Evolutionary conservation across 2,797 vertebrate species (phyloP), one percentile per base, ranked within the genome.

Genomic region (Danio choprae): DNA sequence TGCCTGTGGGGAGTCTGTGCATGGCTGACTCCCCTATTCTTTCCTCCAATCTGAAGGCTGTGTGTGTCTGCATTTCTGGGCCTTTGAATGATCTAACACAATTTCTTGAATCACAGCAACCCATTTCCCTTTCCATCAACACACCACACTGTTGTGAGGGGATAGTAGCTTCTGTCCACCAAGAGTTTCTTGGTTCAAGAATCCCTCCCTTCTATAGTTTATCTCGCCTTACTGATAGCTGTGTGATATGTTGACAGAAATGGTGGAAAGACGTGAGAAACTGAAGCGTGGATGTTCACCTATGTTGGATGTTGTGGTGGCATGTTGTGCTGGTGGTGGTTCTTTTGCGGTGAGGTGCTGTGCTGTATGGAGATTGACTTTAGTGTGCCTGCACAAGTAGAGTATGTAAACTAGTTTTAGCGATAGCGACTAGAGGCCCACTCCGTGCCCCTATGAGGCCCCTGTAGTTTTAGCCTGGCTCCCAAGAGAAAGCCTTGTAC

Each of bases 1-100:
- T 90, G 84, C 90, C 86, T 90, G 87, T 88, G 85, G 86, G 89
- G 78, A 78, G 76, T 87, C 64, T 68, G 85, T 91, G 88, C 87
- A 81, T 86, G 81, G 84, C 86, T 87, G 83, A 81, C 83, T 71
- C 59, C 80, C 87, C 48, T 22, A 48, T 85, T 81, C 29, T 64
- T 86, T 73, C 72, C 38, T 83, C 22, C 71, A 38, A 46, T 70
- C 51, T 65, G 56, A 63, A 73, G 72, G 78, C 74, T 79, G 56
- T 72, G 56, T 74, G 77, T 69, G 29, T 81, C 38, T 77, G 58
- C 80, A 64, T 60, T 82, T 56, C 68, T 84, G 79, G 72, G 65
- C 50, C 62, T 87, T 64, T 86, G 87, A 88, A 92, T 83, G 84
- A 16, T 48, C 84, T 84, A 83, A 79, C 67, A 74, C 55, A 43